phyloP scores from a whole-genome alignment of 2,113 vertebrate genomes.

The Helogale parvula region DNA sequence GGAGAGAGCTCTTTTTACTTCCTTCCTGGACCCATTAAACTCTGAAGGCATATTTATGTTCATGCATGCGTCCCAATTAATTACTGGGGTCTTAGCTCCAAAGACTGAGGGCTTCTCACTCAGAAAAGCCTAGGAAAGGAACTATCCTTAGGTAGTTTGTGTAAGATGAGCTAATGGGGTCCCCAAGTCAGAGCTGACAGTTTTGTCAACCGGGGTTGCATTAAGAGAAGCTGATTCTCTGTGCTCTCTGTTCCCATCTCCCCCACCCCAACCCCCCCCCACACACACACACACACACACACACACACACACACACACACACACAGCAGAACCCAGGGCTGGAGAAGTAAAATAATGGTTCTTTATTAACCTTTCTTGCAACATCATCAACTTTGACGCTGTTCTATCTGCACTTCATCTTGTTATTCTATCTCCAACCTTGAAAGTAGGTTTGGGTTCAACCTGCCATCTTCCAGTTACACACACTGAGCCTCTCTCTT shows the following conservation, averaged over 20 bases:
- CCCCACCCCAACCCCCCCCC: neutral
- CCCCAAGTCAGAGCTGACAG: neutral
- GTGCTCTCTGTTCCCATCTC: neutral
- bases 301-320: neutral
- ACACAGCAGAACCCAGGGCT: neutral
- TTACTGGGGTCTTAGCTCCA: neutral
- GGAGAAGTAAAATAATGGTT: neutral
- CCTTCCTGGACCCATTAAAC: neutral
- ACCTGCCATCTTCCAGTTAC: neutral
- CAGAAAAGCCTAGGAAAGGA: conserved; percentile 27
- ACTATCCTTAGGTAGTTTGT: neutral
- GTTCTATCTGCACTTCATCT: neutral
- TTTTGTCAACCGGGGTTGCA: neutral
- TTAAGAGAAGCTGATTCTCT: conserved; percentile 1
- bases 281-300: neutral
- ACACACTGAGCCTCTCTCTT: neutral
- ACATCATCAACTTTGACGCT: conserved; percentile 10
- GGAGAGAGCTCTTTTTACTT: neutral
- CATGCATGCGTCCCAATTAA: neutral
- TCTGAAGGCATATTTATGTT: neutral
- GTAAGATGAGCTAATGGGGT: neutral
- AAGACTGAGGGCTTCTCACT: neutral
- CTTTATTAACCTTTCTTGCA: neutral
- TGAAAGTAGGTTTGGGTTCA: neutral
- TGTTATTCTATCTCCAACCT: neutral